Conservation (phyloP, 2,888 invertebrate species). For the Coenonympha glycerion region DNA sequence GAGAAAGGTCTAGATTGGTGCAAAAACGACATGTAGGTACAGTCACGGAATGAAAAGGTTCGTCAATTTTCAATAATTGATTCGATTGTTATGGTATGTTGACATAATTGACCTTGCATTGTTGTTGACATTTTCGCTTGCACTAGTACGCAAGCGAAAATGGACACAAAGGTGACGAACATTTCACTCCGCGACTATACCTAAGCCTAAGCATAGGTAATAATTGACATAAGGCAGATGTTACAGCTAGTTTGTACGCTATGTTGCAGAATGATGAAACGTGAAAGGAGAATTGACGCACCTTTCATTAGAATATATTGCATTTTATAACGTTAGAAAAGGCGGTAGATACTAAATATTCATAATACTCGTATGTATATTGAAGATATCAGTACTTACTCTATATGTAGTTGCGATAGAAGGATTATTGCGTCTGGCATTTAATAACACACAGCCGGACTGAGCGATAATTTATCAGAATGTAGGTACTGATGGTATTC, state of each 20-base stretch:
- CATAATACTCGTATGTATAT: no score
- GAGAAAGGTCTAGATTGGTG: slow-evolving; percentile 26
- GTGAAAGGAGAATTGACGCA: not conserved
- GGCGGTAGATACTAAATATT: slow-evolving; percentile 25
- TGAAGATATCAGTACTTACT: slow-evolving; percentile 32
- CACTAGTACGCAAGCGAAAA: no score
- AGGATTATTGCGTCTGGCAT: slow-evolving; percentile 38
- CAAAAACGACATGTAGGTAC: slow-evolving; percentile 17
- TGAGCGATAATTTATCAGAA: slow-evolving; percentile 39
- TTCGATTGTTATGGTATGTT: no score
- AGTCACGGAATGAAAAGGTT: no score
- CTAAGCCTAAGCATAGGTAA: no score
- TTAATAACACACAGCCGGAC: slow-evolving; percentile 39
- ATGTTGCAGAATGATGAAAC: slow-evolving; percentile 10
- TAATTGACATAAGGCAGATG: slow-evolving; percentile 40
- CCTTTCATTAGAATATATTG: slow-evolving; percentile 2
- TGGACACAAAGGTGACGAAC: no score
- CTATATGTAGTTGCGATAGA: slow-evolving; percentile 7
- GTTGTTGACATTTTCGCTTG: no score
- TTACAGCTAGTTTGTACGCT: slow-evolving; percentile 29
- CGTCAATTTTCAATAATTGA: no score
- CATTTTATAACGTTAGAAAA: slow-evolving; percentile 2
- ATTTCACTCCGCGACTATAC: no score
- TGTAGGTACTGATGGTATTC: slow-evolving; percentile 29
- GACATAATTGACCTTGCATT: no score